These are phyloP conservation scores for Brachionus asplanchnoidis DNA, from an alignment of 1,140 invertebrate genomes.

Conservation along the genomic window DNA sequence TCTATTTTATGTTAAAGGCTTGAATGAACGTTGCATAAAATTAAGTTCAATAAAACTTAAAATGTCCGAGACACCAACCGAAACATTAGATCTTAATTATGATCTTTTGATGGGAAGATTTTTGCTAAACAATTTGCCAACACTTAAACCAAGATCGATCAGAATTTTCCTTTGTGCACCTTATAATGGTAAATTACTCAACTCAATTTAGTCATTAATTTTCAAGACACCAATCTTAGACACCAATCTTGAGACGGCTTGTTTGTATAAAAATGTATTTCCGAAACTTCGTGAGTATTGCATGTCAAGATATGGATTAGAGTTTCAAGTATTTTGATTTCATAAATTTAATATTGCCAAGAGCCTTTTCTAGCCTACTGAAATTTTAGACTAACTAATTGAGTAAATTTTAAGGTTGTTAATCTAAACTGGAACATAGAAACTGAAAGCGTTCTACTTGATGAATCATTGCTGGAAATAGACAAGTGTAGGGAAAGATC, in stretches of 20 bases:
- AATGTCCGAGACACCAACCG: not conserved
- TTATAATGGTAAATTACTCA: not conserved
- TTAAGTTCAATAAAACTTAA: not conserved
- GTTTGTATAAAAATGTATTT: not conserved
- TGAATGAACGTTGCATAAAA: not conserved
- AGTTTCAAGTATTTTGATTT: slow-evolving; percentile 38
- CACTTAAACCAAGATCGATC: not conserved
- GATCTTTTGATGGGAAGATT: slow-evolving; percentile 20
- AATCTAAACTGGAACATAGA: slow-evolving; percentile 35
- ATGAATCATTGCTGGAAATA: not conserved
- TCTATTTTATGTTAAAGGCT: not conserved
- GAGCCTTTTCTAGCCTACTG: not conserved
- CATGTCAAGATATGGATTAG: slow-evolving; percentile 26
- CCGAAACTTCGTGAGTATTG: slow-evolving; percentile 19
- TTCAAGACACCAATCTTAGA: slow-evolving; percentile 24
- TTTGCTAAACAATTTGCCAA: not conserved
- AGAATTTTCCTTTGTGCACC: slow-evolving; percentile 34
- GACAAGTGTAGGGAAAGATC: not conserved
- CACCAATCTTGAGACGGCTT: slow-evolving; percentile 5
- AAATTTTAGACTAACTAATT: not conserved
- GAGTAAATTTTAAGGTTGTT: not conserved
- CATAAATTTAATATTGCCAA: not conserved
- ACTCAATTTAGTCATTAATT: not conserved
- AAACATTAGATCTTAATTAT: not conserved
- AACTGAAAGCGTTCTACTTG: not conserved